Percentiles rank a stretch among this genome's conserved stretches.
Conservation (phyloP, 1,140 invertebrate species). For the Teleopsis dalmanni region DNA sequence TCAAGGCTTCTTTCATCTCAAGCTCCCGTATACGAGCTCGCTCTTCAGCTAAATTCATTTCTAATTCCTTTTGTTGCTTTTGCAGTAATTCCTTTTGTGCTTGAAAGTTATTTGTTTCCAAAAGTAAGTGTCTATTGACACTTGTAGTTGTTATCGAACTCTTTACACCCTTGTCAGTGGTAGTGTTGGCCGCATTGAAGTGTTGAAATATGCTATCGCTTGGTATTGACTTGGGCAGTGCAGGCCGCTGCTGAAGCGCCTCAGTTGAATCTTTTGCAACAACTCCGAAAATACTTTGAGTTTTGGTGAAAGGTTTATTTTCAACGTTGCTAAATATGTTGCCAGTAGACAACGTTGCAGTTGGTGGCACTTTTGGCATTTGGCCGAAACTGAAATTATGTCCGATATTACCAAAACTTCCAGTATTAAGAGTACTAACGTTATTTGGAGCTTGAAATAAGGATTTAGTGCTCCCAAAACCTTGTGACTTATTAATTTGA, state of each 20-base stretch:
- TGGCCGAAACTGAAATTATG: no score
- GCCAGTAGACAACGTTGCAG: constrained; percentile 11
- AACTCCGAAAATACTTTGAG: constrained; percentile 6
- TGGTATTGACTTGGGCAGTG: background rate
- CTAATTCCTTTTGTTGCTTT: background rate
- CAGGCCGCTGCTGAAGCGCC: constrained; percentile 3
- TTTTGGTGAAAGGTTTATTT: background rate
- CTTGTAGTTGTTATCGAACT: no score
- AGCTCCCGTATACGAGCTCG: background rate
- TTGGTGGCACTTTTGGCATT: constrained; percentile 26
- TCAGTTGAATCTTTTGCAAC: constrained; percentile 7
- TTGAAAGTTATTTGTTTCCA: background rate
- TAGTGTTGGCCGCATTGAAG: constrained; percentile 3
- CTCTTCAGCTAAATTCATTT: background rate
- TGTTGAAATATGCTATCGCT: constrained; percentile 11
- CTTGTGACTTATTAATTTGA: no score
- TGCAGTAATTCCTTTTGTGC: background rate
- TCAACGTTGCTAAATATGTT: constrained; percentile 3
- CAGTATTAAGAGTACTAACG: no score
- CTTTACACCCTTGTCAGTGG: background rate
- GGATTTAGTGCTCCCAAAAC: no score
- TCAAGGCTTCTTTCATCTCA: background rate
- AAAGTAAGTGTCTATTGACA: background rate
- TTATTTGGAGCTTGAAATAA: no score
- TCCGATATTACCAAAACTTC: no score